Evolutionary conservation across 2,888 invertebrate genomes (phyloP), one percentile per base, ranked within the genome.

Genomic region (Apamea epomidion): DNA sequence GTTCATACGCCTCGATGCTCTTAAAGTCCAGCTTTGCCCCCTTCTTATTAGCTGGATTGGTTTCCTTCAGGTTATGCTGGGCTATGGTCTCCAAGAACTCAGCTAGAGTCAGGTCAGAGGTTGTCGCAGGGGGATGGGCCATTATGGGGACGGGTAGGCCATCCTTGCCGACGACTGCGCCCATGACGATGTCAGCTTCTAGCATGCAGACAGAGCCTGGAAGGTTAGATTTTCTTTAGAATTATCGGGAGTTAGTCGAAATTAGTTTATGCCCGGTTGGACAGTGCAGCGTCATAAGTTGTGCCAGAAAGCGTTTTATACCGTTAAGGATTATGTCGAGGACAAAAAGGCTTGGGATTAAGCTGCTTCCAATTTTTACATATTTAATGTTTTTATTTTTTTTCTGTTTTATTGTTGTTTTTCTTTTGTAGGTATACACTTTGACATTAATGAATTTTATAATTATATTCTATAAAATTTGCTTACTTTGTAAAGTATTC

Each of bases 21-120:
- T 99, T 99, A 92, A 99, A 99, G 94, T 99, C 99, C 69, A 99
- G 95, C 93, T 99, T 99, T 1, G 99, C 97, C 0, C 99, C 99
- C 93, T 98, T 99, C 88, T 94, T 96, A 81, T 0, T 78, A 14
- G 32, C 29, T 0, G 83, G 71, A 16, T 95, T 95, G 6, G 93
- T 82, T 58, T 83, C 95, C 16, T 93, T 93, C 67, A 96, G 96
- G 90, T 97, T 97, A 86, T 97, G 95, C 21, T 95, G 93, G 25
- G 97, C 94, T 62, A 98, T 98, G 0, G 97, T 95, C 5, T 95
- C 93, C 16, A 99, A 94, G 96, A 99, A 99, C 29, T 97, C 97
- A 1, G 98, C 97, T 37, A 99, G 97, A 2, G 98, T 97, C 62
- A 99, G 96, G 94, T 99, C 98, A 0, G 99, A 99, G 25, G 94